phyloP scores from a whole-genome alignment of 1,140 invertebrate genomes.

The Augochlora pura region DNA sequence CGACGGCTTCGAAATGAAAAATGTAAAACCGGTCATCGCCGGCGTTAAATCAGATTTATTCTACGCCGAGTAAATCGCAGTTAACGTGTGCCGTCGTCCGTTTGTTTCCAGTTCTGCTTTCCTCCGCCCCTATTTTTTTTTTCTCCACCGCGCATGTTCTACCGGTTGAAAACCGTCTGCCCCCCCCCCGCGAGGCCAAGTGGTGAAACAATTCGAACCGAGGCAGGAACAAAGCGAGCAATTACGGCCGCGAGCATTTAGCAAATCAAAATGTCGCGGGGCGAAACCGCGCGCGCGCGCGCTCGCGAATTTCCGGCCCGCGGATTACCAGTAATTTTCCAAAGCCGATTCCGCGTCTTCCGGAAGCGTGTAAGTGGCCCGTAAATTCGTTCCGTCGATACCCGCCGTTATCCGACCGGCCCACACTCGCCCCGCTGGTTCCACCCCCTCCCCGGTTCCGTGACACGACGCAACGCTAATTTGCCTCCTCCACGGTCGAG shows the following conservation, averaged over 20 bases:
- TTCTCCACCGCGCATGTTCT: background rate
- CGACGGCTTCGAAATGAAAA: no score
- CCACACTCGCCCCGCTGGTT: no score
- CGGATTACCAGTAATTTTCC: constrained; percentile 53
- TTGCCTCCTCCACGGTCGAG: background rate
- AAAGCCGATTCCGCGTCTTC: constrained; percentile 27
- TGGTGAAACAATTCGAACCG: constrained; percentile 26
- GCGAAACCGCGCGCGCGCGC: background rate
- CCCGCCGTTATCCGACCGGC: constrained; percentile 56
- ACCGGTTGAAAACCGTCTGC: background rate
- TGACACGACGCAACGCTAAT: constrained; percentile 9
- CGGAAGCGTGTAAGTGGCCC: constrained; percentile 48
- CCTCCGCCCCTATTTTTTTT: no score
- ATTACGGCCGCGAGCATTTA: constrained; percentile 41
- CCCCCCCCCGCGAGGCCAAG: background rate
- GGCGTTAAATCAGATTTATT: no score
- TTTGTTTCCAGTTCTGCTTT: constrained; percentile 1
- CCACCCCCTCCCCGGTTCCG: constrained; percentile 8
- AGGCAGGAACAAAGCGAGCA: constrained; percentile 33
- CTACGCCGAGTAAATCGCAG: background rate
- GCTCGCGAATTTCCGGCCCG: constrained; percentile 37
- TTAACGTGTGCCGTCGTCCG: constrained; percentile 34
- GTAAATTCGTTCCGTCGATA: constrained; percentile 54
- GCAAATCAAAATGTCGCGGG: constrained; percentile 53
- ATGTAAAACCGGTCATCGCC: no score